These are phyloP conservation scores for Lithobates sylvaticus DNA, from an alignment of 2,797 vertebrate genomes.

Conservation along the genomic window DNA sequence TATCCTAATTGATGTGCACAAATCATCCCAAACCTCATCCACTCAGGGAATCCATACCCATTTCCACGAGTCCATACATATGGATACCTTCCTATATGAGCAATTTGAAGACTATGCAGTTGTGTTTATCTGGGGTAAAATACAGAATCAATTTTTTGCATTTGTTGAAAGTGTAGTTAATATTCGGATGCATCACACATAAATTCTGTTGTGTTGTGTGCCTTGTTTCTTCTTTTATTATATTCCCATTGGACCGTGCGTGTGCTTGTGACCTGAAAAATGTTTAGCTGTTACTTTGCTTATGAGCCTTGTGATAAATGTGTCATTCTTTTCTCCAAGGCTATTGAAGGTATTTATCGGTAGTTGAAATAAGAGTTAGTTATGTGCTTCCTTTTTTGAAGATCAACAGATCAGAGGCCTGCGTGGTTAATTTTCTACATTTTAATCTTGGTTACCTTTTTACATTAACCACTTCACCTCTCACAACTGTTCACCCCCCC, in stretches of 20 bases:
- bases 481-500: too few species aligned
- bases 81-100: background rate
- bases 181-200: background rate
- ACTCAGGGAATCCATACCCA: too few species aligned
- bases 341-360: constrained; percentile 7
- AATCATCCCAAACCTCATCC: too few species aligned
- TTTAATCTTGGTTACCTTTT: background rate
- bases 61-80: background rate
- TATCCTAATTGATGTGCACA: too few species aligned
- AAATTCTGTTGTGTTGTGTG: background rate
- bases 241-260: background rate
- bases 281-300: constrained; percentile 16
- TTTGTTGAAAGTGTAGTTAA: background rate
- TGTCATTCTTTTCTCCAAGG: constrained; percentile 24
- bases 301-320: constrained; percentile 44
- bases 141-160: background rate
- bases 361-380: background rate
- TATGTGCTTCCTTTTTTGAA: background rate
- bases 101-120: background rate
- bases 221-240: background rate
- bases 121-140: background rate
- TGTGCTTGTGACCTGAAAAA: constrained; percentile 18
- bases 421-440: background rate
- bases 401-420: background rate
- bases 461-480: too few species aligned